Conservation (phyloP, 1,140 invertebrate genomes). For the Laupala kohalensis region DNA sequence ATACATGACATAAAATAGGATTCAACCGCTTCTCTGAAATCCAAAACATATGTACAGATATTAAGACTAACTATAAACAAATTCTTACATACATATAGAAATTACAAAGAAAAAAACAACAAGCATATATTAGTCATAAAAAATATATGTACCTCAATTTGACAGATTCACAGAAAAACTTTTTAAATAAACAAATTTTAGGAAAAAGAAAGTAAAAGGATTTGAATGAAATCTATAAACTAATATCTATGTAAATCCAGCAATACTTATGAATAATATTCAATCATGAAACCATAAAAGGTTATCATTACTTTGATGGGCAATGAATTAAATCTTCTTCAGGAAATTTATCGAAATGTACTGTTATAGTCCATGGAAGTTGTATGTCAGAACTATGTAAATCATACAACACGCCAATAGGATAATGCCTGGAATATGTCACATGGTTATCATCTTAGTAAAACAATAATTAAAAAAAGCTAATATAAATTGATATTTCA, state of each 20-base stretch:
- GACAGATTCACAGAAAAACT: no score
- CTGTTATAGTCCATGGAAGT: constrained; percentile 84
- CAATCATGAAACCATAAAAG: no score
- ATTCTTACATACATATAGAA: background rate
- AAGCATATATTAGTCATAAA: constrained; percentile 12
- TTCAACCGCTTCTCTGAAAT: constrained; percentile 77
- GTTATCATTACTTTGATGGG: constrained; percentile 48
- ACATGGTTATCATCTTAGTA: background rate
- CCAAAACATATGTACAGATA: constrained; percentile 6
- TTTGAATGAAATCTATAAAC: no score
- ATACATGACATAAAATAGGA: constrained; percentile 87
- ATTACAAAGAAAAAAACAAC: constrained; percentile 1
- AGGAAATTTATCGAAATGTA: constrained; percentile 90
- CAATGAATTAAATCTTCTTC: constrained; percentile 65
- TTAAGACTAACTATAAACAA: background rate
- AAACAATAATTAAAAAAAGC: background rate
- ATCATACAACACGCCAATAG: constrained; percentile 90
- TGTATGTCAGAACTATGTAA: constrained; percentile 53
- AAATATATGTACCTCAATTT: no score
- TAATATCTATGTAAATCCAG: no score
- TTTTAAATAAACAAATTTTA: no score
- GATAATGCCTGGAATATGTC: constrained; percentile 60
- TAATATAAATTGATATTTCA: constrained; percentile 10
- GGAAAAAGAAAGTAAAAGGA: no score
- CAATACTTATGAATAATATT: no score